Evolutionary conservation across 2,113 vertebrate genomes (phyloP), one percentile per base, ranked within the genome.

Genomic region (Cettia cetti): DNA sequence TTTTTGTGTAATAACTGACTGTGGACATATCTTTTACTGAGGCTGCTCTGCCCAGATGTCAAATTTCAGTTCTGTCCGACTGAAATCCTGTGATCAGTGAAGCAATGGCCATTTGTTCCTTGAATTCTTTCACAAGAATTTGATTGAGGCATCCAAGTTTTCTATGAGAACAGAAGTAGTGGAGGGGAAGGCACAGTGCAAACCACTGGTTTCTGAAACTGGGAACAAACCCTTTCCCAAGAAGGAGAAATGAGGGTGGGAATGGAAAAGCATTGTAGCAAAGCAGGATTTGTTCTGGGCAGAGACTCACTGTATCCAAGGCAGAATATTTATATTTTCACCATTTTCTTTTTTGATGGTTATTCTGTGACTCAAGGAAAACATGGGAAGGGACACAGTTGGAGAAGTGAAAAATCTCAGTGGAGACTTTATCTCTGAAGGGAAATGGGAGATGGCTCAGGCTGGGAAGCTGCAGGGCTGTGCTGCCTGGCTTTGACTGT

Each of bases 381-480:
- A 65, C 28, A 49, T 69, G 76, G 80, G 92, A 77, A 91, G 91
- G 47, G 42, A 65, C 49, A 50, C 24, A 59, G 31, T 24, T 83
- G 76, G 57, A 95, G 45, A 82, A 93, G 54, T 15, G 74, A 30
- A 70, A 60, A 61, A 16, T 93, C 89, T 84, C 88, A 31, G 15
- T 23, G 78, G 90, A 66, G 70, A 47, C 28, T 79, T 84, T 83
- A 76, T 95, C 92, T 79, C 2, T 52, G n/a, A 59, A 71, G 91
- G 71, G 93, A 88, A 94, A 56, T 13, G 84, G 86, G 86, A 92
- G 77, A 70, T 68, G 70, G 52, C 39, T 90, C 1, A 0, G 50
- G 17, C 30, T 70, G 87, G 90, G 94, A 75, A 89, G 69, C 83
- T 86, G 81, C 76, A 49, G 80, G 82, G 75, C 90, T 82, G 52